Evolutionary conservation across 2,888 invertebrate species (phyloP), one percentile per base, ranked within the genome.

Genomic region (Erannis defoliaria): DNA sequence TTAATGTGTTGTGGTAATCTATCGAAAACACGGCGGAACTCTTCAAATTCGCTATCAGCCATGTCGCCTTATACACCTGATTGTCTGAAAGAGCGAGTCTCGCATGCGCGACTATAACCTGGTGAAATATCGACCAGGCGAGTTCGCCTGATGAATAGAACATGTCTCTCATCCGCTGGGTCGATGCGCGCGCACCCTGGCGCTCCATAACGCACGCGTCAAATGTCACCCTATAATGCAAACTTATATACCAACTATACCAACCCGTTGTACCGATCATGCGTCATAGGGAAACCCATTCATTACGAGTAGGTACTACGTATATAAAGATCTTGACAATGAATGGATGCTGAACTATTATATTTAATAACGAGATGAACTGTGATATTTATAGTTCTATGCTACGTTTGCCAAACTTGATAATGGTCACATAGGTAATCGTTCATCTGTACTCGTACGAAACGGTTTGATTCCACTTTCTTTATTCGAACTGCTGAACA

Each of bases 31-130:
- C 96, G 96, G 80, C 96, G 96, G 94, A 98, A 97, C 94, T 98
- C 97, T 92, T 98, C 98, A 93, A 97, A 98, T 93, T 98, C 98
- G 88, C 96, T 96, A 94, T 98, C 98, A 81, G 97, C 98, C 98
- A 98, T 98, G 93, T 94, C 94, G 94, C 84, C 90, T 83, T 83
- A 50, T 81, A 81, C 89, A 88, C 82, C 97, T 97, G 97, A 97
- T 96, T 92, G 96, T 95, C 74, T 73, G 73, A 71, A 71, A 76
- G 67, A 77, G 72, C 76, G 70, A 64, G 71, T 70, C 62, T 66
- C 87, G 87, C 90, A 88, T 88, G 91, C 92, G 89, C 85, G 83
- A 71, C 67, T 65, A 9, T 38, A 38, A 31, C 78, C 77, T 72
- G 72, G 75, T 68, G 68, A 68, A 68, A 59, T 90, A 93, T 92